Evolutionary conservation across 2,888 invertebrate species (phyloP), one percentile per base, ranked within the genome.

Genomic region (Amorpha juglandis): DNA sequence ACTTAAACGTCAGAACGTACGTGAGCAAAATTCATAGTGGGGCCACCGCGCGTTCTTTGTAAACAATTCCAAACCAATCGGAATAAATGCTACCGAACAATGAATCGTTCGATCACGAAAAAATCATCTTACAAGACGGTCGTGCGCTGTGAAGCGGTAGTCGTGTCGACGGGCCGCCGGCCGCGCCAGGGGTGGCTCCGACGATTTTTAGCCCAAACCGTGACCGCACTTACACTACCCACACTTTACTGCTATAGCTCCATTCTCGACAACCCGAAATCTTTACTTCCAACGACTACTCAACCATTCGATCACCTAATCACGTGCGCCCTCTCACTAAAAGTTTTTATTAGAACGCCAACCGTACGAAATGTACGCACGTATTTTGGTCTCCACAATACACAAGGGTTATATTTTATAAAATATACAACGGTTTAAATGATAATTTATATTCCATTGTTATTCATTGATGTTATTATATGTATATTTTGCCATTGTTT

Each of bases 381-480:
- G 74, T 76, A 77, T 79, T 77, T 80, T 73, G 76, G 76, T 66
- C 52, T 45, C 81, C 81, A 87, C 84, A 81, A 84, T 89, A 87
- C 87, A 83, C 86, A 84, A 87, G 86, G 86, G 88, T 90, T 87
- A 89, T 91, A 92, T 92, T 90, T 91, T 91, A 91, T 92, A 91
- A 92, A 92, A 92, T 92, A 91, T 90, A 91, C 91, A 90, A 91
- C 92, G 91, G 92, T 92, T 92, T 91, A 92, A 91, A 93, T 92
- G 92, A 93, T 93, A 93, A 92, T 92, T 93, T 92, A 93, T 93
- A 91, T 90, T 83, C 92, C 91, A 92, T 93, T 92, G 93, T 93
- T 92, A 93, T 93, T 93, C 93, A 93, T 92, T 92, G 93, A 92
- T 92, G 92, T 92, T 93, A 92, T 93, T 92, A 92, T 92, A 92